A percentile compares a stretch with the other conserved stretches of the same genome.
Conservation (phyloP, 2,797 vertebrate species). For the Liparis tanakae region DNA sequence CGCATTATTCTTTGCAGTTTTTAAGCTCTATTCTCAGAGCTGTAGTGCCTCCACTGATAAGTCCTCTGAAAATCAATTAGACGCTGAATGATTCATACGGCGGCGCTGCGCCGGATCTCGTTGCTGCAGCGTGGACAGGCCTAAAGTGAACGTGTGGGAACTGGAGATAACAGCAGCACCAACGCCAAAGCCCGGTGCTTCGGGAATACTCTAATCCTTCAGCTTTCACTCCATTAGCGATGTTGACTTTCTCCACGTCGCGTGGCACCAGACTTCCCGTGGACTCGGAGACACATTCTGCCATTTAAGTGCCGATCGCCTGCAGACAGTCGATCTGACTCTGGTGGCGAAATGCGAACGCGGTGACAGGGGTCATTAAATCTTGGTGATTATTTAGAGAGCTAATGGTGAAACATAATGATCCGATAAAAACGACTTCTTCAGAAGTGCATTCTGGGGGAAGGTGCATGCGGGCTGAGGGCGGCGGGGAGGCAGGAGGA, state of each 20-base stretch:
- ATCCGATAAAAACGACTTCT: constrained; percentile 40
- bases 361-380: constrained; percentile 54
- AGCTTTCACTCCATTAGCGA: constrained; percentile 28
- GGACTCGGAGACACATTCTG: constrained; percentile 30
- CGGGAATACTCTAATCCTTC: constrained; percentile 11
- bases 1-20: constrained; percentile 23
- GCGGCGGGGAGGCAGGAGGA: constrained; percentile 1
- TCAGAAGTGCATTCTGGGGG: constrained; percentile 17
- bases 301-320: constrained; percentile 43
- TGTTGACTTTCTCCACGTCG: constrained; percentile 24
- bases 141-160: constrained; percentile 48
- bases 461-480: constrained; percentile 16
- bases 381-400: constrained; percentile 57
- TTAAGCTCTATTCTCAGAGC: constrained; percentile 19
- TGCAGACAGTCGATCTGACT: constrained; percentile 53
- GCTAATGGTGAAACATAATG: constrained; percentile 56
- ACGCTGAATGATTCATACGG: constrained; percentile 38
- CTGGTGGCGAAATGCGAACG: constrained; percentile 45
- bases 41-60: background rate
- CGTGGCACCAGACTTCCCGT: constrained; percentile 3
- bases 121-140: constrained; percentile 18
- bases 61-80: constrained; percentile 25
- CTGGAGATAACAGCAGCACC: constrained; percentile 31
- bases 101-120: constrained; percentile 23
- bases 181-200: constrained; percentile 35